Percentiles rank a stretch among this genome's conserved stretches.
These are phyloP conservation scores for Falco biarmicus DNA, from an alignment of 2,797 vertebrate species.

Conservation along the genomic window DNA sequence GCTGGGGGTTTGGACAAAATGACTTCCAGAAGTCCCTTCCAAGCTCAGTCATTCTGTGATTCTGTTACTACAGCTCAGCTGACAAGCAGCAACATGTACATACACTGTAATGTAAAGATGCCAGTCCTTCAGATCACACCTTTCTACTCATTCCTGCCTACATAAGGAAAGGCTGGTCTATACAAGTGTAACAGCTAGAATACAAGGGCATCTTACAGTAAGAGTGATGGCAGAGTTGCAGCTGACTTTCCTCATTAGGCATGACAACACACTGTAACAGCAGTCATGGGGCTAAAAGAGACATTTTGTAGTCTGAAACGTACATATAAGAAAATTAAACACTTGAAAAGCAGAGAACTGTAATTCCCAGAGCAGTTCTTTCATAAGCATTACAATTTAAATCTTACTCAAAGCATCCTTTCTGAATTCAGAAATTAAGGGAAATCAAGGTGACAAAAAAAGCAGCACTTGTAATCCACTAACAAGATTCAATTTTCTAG, in stretches of 20 bases:
- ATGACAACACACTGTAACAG: neutral
- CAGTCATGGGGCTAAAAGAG: neutral
- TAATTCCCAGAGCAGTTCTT: neutral
- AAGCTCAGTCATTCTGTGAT: neutral
- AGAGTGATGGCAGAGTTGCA: neutral
- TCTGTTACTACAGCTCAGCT: neutral
- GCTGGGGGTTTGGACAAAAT: neutral
- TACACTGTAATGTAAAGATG: neutral
- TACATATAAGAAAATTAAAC: constrained; percentile 31
- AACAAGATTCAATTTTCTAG: neutral
- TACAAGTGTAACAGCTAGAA: neutral
- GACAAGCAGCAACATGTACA: neutral
- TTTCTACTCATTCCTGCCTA: neutral
- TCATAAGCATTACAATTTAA: constrained; percentile 39
- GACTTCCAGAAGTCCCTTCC: neutral
- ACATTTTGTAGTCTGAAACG: constrained; percentile 33
- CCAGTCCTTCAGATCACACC: neutral
- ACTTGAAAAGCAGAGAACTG: constrained; percentile 45
- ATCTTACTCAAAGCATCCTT: neutral
- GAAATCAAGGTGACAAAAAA: neutral
- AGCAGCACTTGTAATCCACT: neutral
- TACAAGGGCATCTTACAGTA: neutral
- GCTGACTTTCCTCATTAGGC: neutral
- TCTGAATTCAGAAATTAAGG: neutral
- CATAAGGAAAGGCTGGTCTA: neutral